phyloP scores from a whole-genome alignment of 2,113 vertebrate genomes.

The Epinephelus fuscoguttatus region DNA sequence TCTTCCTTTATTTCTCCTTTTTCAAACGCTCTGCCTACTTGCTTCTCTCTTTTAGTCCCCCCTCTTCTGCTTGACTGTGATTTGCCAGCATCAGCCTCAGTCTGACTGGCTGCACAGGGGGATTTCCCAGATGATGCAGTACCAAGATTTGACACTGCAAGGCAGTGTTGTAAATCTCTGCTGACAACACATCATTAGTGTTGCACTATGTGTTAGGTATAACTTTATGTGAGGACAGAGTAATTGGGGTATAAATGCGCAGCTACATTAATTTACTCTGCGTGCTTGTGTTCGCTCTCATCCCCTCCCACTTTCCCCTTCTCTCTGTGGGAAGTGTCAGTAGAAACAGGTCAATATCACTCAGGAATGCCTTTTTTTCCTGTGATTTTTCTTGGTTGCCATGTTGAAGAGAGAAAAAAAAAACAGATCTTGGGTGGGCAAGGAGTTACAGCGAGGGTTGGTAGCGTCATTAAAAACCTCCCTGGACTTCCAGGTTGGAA shows the following conservation, averaged over 20 bases:
- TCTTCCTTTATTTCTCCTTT: neutral
- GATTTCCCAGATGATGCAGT: conserved; percentile 66
- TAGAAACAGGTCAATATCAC: conserved; percentile 46
- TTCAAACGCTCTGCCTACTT: neutral
- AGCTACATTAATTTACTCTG: neutral
- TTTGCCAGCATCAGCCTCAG: conserved; percentile 37
- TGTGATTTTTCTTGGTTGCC: conserved; percentile 21
- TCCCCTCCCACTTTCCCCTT: neutral
- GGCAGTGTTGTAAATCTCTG: conserved; percentile 66
- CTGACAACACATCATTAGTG: conserved; percentile 10
- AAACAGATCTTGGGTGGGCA: conserved; percentile 14
- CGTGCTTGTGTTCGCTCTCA: neutral
- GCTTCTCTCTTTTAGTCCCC: neutral
- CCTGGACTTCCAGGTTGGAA: conserved; percentile 24
- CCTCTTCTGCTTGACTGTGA: conserved; percentile 25
- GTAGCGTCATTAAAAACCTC: conserved; percentile 9
- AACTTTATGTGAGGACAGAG: neutral
- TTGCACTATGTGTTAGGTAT: neutral
- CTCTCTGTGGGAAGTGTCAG: conserved; percentile 31
- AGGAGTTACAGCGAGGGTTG: neutral
- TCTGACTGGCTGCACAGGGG: conserved; percentile 43
- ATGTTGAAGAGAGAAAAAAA: conserved; percentile 6
- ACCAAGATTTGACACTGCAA: conserved; percentile 55
- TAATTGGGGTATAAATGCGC: neutral
- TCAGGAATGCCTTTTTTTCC: conserved; percentile 41